phyloP scores from a whole-genome alignment of 2,113 vertebrate genomes.

The Astatoreochromis straeleni region DNA sequence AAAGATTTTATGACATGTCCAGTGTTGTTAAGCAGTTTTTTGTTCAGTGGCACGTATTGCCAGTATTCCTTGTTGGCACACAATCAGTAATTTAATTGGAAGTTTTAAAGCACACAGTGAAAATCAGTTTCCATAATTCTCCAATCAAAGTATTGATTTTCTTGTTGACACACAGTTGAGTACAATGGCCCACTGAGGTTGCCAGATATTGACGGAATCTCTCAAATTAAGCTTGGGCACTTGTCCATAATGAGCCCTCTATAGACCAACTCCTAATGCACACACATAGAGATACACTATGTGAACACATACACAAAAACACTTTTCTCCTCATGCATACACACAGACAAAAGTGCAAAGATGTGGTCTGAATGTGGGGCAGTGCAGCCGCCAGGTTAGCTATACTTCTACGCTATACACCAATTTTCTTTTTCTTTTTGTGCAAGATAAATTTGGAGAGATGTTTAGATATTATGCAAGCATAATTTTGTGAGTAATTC shows the following conservation, averaged over 20 bases:
- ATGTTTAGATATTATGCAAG: background rate
- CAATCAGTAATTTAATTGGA: conserved; percentile 33
- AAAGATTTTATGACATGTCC: conserved; percentile 22
- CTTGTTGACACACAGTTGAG: conserved; percentile 27
- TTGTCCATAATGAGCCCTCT: conserved; percentile 31
- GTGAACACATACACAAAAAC: background rate
- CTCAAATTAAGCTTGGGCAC: conserved; percentile 3
- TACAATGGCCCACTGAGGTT: conserved; percentile 2
- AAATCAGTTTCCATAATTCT: conserved; percentile 55
- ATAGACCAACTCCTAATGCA: background rate
- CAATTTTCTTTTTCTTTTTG: background rate
- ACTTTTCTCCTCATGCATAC: background rate
- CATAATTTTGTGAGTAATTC: background rate
- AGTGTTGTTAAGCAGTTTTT: background rate
- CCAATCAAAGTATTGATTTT: conserved; percentile 49
- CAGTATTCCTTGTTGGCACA: conserved; percentile 9
- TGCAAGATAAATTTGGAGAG: background rate
- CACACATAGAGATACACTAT: background rate
- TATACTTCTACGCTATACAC: background rate
- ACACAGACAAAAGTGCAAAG: background rate
- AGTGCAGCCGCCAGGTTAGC: background rate
- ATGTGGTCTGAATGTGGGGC: background rate
- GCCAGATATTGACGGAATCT: conserved; percentile 42
- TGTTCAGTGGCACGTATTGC: background rate
- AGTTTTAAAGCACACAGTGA: conserved; percentile 4